phyloP scores from a whole-genome alignment of 2,113 vertebrate genomes.

The Spea bombifrons region DNA sequence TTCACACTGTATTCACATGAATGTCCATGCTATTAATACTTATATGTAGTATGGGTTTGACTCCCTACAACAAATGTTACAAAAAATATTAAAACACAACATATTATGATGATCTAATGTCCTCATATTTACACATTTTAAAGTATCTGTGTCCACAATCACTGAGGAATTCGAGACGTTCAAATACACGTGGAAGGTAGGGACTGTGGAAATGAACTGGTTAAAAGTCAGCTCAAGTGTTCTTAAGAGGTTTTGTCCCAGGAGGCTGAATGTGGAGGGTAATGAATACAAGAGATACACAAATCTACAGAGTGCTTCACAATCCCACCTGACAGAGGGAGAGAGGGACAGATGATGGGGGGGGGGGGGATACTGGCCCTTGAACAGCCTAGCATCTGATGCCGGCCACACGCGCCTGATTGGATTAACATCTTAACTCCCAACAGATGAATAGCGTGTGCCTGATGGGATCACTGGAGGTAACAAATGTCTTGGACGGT shows the following conservation, averaged over 20 bases:
- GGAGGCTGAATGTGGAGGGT: constrained; percentile 22
- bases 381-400: constrained; percentile 80
- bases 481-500: constrained; percentile 77
- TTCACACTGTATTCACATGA: no score
- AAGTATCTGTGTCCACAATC: no score
- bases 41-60: no score
- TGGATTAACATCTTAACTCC: constrained; percentile 98
- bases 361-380: constrained; percentile 66
- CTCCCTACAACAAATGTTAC: no score
- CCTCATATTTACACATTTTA: no score
- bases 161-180: background rate
- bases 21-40: no score
- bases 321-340: constrained; percentile 74
- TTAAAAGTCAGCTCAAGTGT: constrained; percentile 13
- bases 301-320: constrained; percentile 65
- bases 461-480: constrained; percentile 76
- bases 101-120: no score
- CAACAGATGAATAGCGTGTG: constrained; percentile 90
- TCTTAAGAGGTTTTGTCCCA: constrained; percentile 24
- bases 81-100: no score
- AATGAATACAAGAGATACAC: constrained; percentile 40
- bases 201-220: constrained; percentile 19
- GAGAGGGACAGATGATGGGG: constrained; percentile 29
- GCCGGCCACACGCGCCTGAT: constrained; percentile 90
- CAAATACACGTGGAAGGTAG: constrained; percentile 1